phyloP scores from a whole-genome alignment of 2,797 vertebrate genomes.

The Rhyacichthys aspro region DNA sequence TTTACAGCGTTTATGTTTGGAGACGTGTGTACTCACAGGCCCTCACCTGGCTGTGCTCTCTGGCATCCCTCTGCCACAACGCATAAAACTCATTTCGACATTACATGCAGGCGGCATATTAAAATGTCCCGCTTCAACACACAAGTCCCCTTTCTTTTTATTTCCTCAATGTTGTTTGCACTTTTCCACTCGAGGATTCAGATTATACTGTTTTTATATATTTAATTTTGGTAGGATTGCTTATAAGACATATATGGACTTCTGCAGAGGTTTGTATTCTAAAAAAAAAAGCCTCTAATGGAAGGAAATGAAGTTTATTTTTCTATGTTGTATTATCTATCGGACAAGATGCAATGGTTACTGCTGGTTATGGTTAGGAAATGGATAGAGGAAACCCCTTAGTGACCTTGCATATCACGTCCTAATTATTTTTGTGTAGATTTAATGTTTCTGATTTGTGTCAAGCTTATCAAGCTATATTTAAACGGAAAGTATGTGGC shows the following conservation, averaged over 20 bases:
- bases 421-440: no score
- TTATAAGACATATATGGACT: neutral
- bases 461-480: no score
- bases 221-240: constrained; percentile 13
- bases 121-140: constrained; percentile 58
- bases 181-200: constrained; percentile 20
- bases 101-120: constrained; percentile 75
- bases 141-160: constrained; percentile 12
- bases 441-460: no score
- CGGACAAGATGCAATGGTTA: neutral
- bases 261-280: neutral
- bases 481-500: no score
- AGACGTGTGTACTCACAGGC: constrained; percentile 80
- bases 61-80: constrained; percentile 77
- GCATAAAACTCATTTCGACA: constrained; percentile 80
- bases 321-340: no score
- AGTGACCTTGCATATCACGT: no score
- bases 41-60: constrained; percentile 76
- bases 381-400: no score
- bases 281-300: no score
- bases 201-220: constrained; percentile 25
- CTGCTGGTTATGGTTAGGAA: no score
- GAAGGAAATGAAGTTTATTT: no score
- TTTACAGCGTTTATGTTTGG: constrained; percentile 80
- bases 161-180: constrained; percentile 8